phyloP scores from a whole-genome alignment of 1,140 invertebrate species.

The Lysiphlebus fabarum region DNA sequence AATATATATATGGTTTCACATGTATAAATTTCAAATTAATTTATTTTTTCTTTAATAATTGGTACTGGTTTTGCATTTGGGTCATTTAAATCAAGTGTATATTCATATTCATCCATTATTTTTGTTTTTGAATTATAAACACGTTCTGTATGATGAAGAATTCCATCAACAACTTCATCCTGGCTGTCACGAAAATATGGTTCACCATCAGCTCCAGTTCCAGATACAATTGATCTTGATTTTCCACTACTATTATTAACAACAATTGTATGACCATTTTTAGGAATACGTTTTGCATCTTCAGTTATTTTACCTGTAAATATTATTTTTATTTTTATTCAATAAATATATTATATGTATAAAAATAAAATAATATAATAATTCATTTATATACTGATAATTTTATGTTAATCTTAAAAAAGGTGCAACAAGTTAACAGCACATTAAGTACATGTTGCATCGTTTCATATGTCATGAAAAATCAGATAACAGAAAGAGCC shows the following conservation, averaged over 20 bases:
- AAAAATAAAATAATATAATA: background rate
- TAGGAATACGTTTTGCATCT: background rate
- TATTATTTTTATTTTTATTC: background rate
- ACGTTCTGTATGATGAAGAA: conserved; percentile 29
- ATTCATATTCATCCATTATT: conserved; percentile 12
- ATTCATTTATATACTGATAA: too few relatives aligned
- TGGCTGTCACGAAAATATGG: conserved; percentile 27
- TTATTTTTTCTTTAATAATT: background rate
- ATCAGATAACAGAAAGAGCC: too few relatives aligned
- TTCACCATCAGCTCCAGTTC: conserved; percentile 25
- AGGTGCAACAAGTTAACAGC: too few relatives aligned
- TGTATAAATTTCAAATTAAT: too few relatives aligned
- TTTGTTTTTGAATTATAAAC: conserved; percentile 25
- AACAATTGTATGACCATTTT: conserved; percentile 18
- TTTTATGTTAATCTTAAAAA: too few relatives aligned
- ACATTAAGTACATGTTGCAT: too few relatives aligned
- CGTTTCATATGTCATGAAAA: too few relatives aligned
- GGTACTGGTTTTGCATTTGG: conserved; percentile 31
- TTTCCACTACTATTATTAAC: conserved; percentile 13
- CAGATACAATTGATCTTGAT: conserved; percentile 22
- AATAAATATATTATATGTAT: background rate
- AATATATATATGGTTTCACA: too few relatives aligned
- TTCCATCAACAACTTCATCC: conserved; percentile 23
- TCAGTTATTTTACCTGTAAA: background rate
- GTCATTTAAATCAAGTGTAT: conserved; percentile 29